phyloP scores from a whole-genome alignment of 92 coral and sea anemone species.

The Bergia puertoricense region DNA sequence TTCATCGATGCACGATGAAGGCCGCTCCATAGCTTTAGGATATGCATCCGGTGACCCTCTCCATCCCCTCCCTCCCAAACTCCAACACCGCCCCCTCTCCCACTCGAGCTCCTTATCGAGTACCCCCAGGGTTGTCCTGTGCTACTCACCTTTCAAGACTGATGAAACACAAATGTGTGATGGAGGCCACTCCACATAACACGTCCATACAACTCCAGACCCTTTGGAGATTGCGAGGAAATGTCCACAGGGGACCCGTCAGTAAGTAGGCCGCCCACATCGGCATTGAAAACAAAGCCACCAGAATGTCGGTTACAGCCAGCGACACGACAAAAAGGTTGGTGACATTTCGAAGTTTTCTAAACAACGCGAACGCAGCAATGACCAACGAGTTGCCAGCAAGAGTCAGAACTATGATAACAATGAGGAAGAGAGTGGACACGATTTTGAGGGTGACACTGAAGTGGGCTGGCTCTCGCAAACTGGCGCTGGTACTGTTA shows the following conservation, averaged over 20 bases:
- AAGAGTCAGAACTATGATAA: constrained; percentile 68
- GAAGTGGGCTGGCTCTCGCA: constrained; percentile 39
- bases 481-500: constrained; percentile 19
- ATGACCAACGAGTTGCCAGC: constrained; percentile 80
- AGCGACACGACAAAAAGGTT: constrained; percentile 79
- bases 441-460: constrained; percentile 56
- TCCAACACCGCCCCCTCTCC: background rate
- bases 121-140: no score
- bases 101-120: background rate
- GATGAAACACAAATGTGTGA: constrained; percentile 77
- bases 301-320: constrained; percentile 81
- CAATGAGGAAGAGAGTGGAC: constrained; percentile 62
- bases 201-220: constrained; percentile 88
- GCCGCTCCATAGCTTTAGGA: no score
- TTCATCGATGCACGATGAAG: no score
- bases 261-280: constrained; percentile 82
- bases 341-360: constrained; percentile 77
- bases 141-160: constrained; percentile 77
- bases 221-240: constrained; percentile 55
- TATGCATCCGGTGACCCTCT: no score
- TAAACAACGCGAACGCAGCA: constrained; percentile 74
- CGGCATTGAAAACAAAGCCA: constrained; percentile 91
- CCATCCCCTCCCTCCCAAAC: no score
- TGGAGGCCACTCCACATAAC: constrained; percentile 86
- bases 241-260: constrained; percentile 77